A percentile compares a stretch with the other conserved stretches of the same genome.
Conservation (phyloP, 2,113 vertebrate genomes). For the Petromus typicus region DNA sequence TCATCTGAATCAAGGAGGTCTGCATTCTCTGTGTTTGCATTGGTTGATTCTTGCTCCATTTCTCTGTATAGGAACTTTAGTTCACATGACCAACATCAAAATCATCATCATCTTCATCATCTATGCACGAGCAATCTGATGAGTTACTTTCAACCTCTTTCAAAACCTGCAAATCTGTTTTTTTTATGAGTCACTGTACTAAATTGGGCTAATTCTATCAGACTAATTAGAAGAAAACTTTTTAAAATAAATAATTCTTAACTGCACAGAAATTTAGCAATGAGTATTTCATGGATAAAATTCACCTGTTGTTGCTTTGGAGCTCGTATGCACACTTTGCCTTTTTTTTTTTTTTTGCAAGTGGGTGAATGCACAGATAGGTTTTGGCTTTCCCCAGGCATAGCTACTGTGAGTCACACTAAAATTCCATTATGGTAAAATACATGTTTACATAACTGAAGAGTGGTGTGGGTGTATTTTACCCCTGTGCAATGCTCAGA, state of each 20-base stretch:
- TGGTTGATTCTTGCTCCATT: not conserved
- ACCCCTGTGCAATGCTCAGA: not conserved
- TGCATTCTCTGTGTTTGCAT: not conserved
- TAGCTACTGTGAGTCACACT: not conserved
- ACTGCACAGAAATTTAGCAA: not conserved
- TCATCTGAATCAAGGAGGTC: not conserved
- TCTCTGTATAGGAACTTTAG: not conserved
- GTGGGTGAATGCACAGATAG: not conserved
- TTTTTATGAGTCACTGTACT: not conserved
- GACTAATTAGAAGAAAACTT: not conserved
- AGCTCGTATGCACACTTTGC: not conserved
- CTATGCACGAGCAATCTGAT: not conserved
- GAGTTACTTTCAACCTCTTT: not conserved
- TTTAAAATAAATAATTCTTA: not conserved
- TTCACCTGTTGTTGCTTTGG: not conserved
- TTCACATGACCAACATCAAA: not conserved
- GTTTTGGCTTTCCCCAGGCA: not conserved
- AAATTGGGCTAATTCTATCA: not conserved
- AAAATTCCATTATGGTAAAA: not conserved
- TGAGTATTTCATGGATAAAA: not conserved
- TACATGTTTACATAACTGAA: not conserved
- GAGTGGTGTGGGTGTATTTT: not conserved
- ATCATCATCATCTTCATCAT: not conserved
- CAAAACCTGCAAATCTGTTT: not conserved
- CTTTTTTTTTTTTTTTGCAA: not conserved